These are phyloP conservation scores for Scrobipalpa atriplicella DNA, from an alignment of 2,888 invertebrate species.

Conservation along the genomic window DNA sequence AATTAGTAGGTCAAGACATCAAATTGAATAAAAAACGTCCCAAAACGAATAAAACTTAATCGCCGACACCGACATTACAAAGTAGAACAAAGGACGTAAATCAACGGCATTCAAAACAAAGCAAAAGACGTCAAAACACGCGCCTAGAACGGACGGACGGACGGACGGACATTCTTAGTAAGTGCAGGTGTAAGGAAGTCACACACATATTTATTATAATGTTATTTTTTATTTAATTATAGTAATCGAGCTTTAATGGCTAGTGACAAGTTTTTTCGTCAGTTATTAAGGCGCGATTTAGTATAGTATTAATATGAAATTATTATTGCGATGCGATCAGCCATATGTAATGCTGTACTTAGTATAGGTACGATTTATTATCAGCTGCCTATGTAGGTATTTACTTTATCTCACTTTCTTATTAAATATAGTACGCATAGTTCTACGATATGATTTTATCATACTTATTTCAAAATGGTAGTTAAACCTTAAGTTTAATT, in stretches of 20 bases:
- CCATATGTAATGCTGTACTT: neutral
- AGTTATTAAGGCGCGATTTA: conserved; percentile 10
- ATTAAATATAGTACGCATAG: too few species aligned
- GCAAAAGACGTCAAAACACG: conserved; percentile 37
- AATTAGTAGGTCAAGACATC: neutral
- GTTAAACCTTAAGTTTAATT: too few species aligned
- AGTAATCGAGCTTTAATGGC: conserved; percentile 33
- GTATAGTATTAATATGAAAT: conserved; percentile 7
- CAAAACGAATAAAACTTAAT: conserved; percentile 20
- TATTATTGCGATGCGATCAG: conserved; percentile 8
- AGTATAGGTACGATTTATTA: neutral
- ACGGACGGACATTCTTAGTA: conserved; percentile 45
- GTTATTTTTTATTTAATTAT: conserved; percentile 47
- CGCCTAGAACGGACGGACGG: conserved; percentile 35
- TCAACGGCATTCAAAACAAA: conserved; percentile 48
- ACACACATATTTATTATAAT: conserved; percentile 33
- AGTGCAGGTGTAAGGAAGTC: conserved; percentile 53
- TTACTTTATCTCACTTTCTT: neutral
- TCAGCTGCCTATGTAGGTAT: neutral
- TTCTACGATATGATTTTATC: too few species aligned
- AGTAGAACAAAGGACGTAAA: conserved; percentile 44
- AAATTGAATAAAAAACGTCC: conserved; percentile 10
- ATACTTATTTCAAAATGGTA: too few species aligned
- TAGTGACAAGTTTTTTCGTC: conserved; percentile 30
- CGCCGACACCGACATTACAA: conserved; percentile 17